Evolutionary conservation across 2,888 invertebrate genomes (phyloP).

Genomic region (Drosophila koepferae): DNA sequence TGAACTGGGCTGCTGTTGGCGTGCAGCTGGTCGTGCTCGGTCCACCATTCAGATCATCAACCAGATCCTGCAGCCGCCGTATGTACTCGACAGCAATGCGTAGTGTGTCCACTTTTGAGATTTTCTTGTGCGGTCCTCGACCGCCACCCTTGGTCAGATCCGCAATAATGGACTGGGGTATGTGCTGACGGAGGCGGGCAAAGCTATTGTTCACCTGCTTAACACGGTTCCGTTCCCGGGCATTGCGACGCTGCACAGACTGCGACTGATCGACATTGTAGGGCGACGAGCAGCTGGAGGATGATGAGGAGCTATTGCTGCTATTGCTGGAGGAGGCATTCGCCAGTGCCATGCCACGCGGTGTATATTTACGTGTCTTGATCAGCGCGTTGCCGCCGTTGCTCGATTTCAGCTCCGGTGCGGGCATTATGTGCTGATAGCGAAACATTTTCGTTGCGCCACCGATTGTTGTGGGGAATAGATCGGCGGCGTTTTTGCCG

Average conservation of each 20-base stretch:
- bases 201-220: conserved; percentile 98
- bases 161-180: conserved; percentile 92
- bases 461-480: conserved; percentile 66
- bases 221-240: conserved; percentile 96
- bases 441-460: conserved; percentile 73
- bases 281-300: conserved; percentile 43
- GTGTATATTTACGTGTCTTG: conserved; percentile 89
- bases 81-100: conserved; percentile 96
- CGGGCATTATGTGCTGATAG: conserved; percentile 79
- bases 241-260: conserved; percentile 95
- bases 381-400: conserved; percentile 86
- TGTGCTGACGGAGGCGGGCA: conserved; percentile 94
- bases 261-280: conserved; percentile 89
- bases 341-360: conserved; percentile 85
- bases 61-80: conserved; percentile 91
- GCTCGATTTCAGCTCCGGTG: conserved; percentile 49
- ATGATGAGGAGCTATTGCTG: conserved; percentile 13
- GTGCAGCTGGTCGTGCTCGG: conserved; percentile 35
- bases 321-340: conserved; percentile 23
- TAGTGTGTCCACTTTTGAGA: conserved; percentile 95
- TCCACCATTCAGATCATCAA: conserved; percentile 85
- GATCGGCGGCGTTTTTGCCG: conserved; percentile 49
- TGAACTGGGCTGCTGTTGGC: conserved; percentile 61
- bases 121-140: conserved; percentile 92
- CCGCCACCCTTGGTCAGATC: conserved; percentile 89